Conservation (phyloP, 2,888 invertebrate genomes). For the Ptychoptera albimana region DNA sequence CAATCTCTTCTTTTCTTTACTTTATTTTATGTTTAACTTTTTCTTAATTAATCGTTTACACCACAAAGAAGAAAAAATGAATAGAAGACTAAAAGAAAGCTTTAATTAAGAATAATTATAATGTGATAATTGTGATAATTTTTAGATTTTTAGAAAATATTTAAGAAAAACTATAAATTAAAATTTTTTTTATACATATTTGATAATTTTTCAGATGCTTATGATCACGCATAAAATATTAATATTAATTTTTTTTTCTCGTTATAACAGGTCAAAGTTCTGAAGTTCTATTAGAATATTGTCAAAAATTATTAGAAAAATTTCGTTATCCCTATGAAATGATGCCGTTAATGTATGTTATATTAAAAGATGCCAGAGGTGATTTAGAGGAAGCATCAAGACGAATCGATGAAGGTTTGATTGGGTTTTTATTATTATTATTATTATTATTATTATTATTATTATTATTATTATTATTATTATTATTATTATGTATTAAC, state of each 20-base stretch:
- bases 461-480: neutral
- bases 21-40: no score
- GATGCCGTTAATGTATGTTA: slow-evolving; percentile 65
- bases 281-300: slow-evolving; percentile 50
- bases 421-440: slow-evolving; percentile 21
- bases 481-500: no score
- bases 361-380: slow-evolving; percentile 57
- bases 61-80: no score
- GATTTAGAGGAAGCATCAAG: slow-evolving; percentile 59
- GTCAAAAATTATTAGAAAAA: slow-evolving; percentile 55
- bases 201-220: no score
- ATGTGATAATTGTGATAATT: no score
- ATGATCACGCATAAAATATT: neutral
- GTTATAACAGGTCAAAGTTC: slow-evolving; percentile 30
- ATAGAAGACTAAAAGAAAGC: no score
- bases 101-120: no score
- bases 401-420: slow-evolving; percentile 58
- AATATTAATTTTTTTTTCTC: slow-evolving; percentile 6
- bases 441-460: slow-evolving; percentile 6
- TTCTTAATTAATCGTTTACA: no score
- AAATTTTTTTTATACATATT: no score
- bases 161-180: no score
- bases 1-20: no score
- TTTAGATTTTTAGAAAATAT: no score
- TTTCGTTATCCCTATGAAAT: slow-evolving; percentile 67